Percentiles rank a stretch among this genome's conserved stretches.
Conservation (phyloP, 1,140 invertebrate genomes). For the Zaprionus lachaisei region DNA sequence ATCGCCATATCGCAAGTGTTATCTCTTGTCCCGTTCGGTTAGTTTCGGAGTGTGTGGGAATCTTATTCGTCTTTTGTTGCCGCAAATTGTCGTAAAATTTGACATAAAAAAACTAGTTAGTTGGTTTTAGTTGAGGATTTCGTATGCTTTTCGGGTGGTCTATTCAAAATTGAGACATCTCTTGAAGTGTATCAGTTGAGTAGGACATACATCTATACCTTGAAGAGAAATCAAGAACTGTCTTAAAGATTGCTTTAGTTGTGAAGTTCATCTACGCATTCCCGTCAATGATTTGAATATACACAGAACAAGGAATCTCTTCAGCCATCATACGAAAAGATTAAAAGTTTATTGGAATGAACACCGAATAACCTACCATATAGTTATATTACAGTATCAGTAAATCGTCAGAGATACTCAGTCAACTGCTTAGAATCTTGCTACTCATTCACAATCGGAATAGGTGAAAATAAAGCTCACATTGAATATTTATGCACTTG, state of each 20-base stretch:
- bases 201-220: too few species aligned
- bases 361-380: too few species aligned
- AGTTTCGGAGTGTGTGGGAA: constrained; percentile 60
- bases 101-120: constrained; percentile 72
- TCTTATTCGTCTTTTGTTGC: constrained; percentile 47
- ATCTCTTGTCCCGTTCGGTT: constrained; percentile 23
- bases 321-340: too few species aligned
- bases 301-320: too few species aligned
- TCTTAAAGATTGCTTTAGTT: too few species aligned
- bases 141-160: constrained; percentile 59
- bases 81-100: constrained; percentile 65
- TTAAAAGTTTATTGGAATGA: too few species aligned
- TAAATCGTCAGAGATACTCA: too few species aligned
- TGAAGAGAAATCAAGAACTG: too few species aligned
- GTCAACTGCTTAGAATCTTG: too few species aligned
- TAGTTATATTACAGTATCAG: too few species aligned
- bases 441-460: neutral
- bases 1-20: constrained; percentile 45
- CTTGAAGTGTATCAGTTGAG: neutral
- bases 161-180: neutral
- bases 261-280: too few species aligned
- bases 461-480: neutral
- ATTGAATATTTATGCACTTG: neutral
- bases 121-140: constrained; percentile 47
- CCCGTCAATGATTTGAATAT: too few species aligned